Evolutionary conservation across 2,113 vertebrate genomes (phyloP).

Genomic region (Centropus bengalensis): DNA sequence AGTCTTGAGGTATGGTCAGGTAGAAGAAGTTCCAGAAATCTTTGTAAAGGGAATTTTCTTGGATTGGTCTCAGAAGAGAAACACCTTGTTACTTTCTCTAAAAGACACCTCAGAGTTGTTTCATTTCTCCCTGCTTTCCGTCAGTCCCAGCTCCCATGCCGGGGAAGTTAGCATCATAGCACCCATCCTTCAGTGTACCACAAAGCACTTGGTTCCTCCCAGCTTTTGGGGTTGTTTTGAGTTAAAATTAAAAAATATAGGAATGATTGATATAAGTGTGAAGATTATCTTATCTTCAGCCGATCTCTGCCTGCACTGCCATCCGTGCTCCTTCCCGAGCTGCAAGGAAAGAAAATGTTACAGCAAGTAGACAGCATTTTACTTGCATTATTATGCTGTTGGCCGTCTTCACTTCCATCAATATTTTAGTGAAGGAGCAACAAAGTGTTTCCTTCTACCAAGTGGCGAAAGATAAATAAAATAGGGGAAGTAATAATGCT

Average conservation of each 20-base stretch:
- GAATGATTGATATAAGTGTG: not conserved
- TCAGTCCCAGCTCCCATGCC: not conserved
- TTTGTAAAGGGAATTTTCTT: not conserved
- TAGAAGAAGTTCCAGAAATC: not conserved
- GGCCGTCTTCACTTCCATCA: not conserved
- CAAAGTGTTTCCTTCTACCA: not conserved
- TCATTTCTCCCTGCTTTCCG: not conserved
- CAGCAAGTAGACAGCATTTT: not conserved
- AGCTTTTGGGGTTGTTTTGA: not conserved
- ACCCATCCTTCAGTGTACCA: not conserved
- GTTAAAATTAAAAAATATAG: not conserved
- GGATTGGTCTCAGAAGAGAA: not conserved
- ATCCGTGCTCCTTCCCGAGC: not conserved
- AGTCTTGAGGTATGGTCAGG: not conserved
- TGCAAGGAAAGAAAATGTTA: not conserved
- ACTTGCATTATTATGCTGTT: not conserved
- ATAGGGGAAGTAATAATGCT: not conserved
- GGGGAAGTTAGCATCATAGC: not conserved
- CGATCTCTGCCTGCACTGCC: accelerated
- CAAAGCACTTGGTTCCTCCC: not conserved
- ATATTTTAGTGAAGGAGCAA: not conserved
- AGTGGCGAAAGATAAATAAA: not conserved
- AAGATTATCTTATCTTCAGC: not conserved
- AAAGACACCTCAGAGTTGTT: not conserved
- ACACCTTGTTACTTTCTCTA: not conserved